Conservation (phyloP, 2,888 invertebrate genomes). For the Drosophila differens region DNA sequence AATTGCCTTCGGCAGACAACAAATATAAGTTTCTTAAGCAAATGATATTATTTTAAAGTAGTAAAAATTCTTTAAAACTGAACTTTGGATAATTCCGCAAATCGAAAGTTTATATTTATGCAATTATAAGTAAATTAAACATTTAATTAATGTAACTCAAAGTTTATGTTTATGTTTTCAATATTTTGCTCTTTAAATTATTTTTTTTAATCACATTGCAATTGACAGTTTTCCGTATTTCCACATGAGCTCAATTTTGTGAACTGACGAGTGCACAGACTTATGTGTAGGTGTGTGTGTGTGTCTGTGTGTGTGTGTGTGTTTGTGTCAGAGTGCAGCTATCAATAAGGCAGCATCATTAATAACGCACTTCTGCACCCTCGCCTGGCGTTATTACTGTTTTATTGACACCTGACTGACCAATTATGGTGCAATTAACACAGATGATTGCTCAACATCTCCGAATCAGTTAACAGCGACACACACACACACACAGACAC, state of each 20-base stretch:
- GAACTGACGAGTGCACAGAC: background rate
- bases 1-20: background rate
- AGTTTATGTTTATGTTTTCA: background rate
- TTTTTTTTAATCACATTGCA: background rate
- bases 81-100: background rate
- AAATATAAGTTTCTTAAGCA: background rate
- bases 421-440: slow-evolving; percentile 80
- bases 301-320: background rate
- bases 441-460: slow-evolving; percentile 73
- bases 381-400: slow-evolving; percentile 16
- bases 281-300: background rate
- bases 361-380: slow-evolving; percentile 70
- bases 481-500: background rate
- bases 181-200: background rate
- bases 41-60: background rate
- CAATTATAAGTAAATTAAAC: background rate
- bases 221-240: slow-evolving; percentile 5
- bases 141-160: background rate
- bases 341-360: slow-evolving; percentile 69
- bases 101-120: background rate
- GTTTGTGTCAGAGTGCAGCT: slow-evolving; percentile 34
- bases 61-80: background rate
- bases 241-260: background rate
- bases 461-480: slow-evolving; percentile 27
- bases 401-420: slow-evolving; percentile 71